Base-by-base conservation (phyloP, 2,888 invertebrate species). In the Homarus gammarus region DNA sequence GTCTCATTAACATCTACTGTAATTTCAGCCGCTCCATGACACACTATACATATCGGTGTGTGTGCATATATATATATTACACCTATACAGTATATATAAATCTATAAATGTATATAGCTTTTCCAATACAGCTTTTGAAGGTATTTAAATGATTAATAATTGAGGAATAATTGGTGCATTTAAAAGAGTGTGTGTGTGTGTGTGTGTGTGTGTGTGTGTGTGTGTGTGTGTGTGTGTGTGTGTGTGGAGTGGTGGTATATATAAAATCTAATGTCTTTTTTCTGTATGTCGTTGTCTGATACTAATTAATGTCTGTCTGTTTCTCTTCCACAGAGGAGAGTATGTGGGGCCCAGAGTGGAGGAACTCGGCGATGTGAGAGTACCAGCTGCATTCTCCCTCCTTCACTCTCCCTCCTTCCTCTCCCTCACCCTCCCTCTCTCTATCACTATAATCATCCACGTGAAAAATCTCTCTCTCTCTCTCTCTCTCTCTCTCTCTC, bases 281-380 rank as follows among this genome's bases (percentile, higher is more conserved):
- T n/a, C n/a, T n/a, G n/a, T n/a, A n/a, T 44, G 31, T 22, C 18
- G 22, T 64, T 27, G 5, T 27, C 5, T 64, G 6, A 3, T 70
- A 18, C 12, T 70, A 36, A 70, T 31, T 64, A 64, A 64, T 64
- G 22, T 22, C 8, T 56, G 36, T 0, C n/a, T 27, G 36, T 81
- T 18, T 64, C 18, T 56, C n/a, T 81, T 33, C 38, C 38, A 1
- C 83, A 83, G 83, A 70, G 33, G 83, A 83, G 51, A 72, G 83
- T 36, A 40, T 64, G 70, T 83, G 83, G 51, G 49, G 44, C 6
- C 40, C 64, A 0, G 81, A 82, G 68, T 82, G 81, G 81, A 36
- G 44, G 18, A 83, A 72, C 44, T 83, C 83, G 0, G 70, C 51
- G 18, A 83, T 83, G 83, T 79, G 61, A 79, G 18, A 27, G 44